Evolutionary conservation across 1,140 invertebrate species (phyloP).

Genomic region (Oncopodura yosiiana): DNA sequence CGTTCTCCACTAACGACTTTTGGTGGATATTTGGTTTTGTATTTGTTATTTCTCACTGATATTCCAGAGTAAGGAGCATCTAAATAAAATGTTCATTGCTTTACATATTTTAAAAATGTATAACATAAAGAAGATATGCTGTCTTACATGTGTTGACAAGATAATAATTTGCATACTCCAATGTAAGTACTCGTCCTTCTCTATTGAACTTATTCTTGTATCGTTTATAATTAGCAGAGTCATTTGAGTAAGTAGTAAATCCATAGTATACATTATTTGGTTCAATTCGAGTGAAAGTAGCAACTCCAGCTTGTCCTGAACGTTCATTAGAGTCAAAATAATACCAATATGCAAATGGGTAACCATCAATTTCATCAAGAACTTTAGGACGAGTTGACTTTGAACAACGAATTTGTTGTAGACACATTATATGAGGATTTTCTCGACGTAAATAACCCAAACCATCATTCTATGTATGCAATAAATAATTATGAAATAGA

Average conservation of each 20-base stretch:
- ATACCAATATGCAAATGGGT: conserved; percentile 63
- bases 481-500: too few species aligned
- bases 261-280: conserved; percentile 79
- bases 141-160: conserved; percentile 61
- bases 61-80: conserved; percentile 68
- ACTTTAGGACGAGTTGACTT: conserved; percentile 71
- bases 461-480: conserved; percentile 67
- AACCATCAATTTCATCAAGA: conserved; percentile 59
- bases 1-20: conserved; percentile 71
- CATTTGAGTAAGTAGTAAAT: conserved; percentile 48
- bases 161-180: conserved; percentile 87
- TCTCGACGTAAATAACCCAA: conserved; percentile 66
- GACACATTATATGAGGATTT: conserved; percentile 81
- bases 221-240: conserved; percentile 34
- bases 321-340: conserved; percentile 52
- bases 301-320: conserved; percentile 91
- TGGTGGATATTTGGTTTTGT: conserved; percentile 29
- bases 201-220: conserved; percentile 53
- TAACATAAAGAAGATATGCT: too few species aligned
- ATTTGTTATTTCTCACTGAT: conserved; percentile 47
- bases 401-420: conserved; percentile 90
- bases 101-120: too few species aligned
- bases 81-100: conserved; percentile 40
- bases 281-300: conserved; percentile 70
- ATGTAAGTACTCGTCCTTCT: conserved; percentile 88